Evolutionary conservation across 2,888 invertebrate species (phyloP).

Genomic region (Napeogenes sylphis): DNA sequence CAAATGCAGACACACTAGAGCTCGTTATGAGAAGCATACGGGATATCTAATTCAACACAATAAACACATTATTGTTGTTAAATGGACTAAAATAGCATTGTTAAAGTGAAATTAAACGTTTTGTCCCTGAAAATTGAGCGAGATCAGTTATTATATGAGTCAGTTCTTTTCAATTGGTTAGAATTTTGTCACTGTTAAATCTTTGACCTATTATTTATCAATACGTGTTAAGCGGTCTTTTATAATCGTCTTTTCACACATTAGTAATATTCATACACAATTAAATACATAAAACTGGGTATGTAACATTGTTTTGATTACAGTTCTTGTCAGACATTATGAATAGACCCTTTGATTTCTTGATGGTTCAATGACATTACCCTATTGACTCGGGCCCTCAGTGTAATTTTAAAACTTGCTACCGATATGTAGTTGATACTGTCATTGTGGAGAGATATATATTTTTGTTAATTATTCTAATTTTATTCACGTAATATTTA

Average conservation of each 20-base stretch:
- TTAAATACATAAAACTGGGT: no score
- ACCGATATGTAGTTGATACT: slow-evolving; percentile 23
- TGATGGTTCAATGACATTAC: slow-evolving; percentile 33
- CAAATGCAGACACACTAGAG: neutral
- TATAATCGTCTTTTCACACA: slow-evolving; percentile 38
- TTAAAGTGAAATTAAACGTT: slow-evolving; percentile 32
- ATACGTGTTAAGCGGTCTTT: slow-evolving; percentile 42
- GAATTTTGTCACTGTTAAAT: slow-evolving; percentile 17
- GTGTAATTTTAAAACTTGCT: slow-evolving; percentile 23
- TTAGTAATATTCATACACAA: no score
- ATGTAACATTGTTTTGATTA: no score
- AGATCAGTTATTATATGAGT: slow-evolving; percentile 27
- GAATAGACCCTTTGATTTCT: slow-evolving; percentile 8
- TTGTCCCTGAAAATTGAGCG: slow-evolving; percentile 33
- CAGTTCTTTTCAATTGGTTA: slow-evolving; percentile 26
- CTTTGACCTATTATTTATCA: slow-evolving; percentile 32
- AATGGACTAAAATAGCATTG: slow-evolving; percentile 27
- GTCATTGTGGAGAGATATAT: neutral
- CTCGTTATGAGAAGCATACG: slow-evolving; percentile 11
- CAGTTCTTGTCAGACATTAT: neutral
- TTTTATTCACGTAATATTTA: neutral
- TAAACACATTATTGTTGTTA: slow-evolving; percentile 16
- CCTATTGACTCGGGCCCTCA: slow-evolving; percentile 17
- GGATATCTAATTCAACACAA: slow-evolving; percentile 10
- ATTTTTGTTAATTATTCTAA: neutral